Conservation (phyloP, 2,113 vertebrate genomes). For the Barnardius zonarius region DNA sequence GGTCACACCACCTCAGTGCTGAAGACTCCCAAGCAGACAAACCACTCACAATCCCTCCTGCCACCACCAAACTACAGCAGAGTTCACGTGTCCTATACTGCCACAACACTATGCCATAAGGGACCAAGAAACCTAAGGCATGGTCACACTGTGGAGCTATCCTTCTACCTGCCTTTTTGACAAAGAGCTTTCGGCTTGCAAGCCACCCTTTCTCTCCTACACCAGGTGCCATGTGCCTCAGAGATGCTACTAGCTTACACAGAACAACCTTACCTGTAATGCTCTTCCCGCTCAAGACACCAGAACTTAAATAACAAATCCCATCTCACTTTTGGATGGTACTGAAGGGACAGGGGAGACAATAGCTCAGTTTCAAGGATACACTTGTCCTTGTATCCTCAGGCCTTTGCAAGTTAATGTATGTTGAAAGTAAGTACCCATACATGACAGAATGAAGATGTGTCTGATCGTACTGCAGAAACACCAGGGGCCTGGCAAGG, state of each 20-base stretch:
- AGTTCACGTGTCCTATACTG: background rate
- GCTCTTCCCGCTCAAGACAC: background rate
- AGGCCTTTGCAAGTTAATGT: background rate
- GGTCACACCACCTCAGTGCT: background rate
- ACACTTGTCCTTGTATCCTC: background rate
- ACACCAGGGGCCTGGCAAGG: background rate
- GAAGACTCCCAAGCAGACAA: background rate
- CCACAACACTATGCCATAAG: background rate
- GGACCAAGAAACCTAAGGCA: background rate
- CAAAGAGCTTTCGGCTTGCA: background rate
- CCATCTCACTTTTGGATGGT: background rate
- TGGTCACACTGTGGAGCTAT: background rate
- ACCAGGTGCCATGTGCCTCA: rapidly evolving
- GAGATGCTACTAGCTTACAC: background rate
- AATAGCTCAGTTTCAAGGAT: background rate
- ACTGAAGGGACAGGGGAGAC: background rate
- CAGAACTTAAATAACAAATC: background rate
- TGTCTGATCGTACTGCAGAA: background rate
- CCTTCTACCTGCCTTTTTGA: background rate
- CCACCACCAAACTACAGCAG: background rate
- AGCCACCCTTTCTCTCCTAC: background rate
- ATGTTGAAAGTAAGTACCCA: background rate
- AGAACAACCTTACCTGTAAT: background rate
- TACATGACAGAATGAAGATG: background rate
- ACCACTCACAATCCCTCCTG: background rate